Evolutionary conservation across 2,888 invertebrate genomes (phyloP), one percentile per base, ranked within the genome.

Genomic region (Meiosimyza platycephala): DNA sequence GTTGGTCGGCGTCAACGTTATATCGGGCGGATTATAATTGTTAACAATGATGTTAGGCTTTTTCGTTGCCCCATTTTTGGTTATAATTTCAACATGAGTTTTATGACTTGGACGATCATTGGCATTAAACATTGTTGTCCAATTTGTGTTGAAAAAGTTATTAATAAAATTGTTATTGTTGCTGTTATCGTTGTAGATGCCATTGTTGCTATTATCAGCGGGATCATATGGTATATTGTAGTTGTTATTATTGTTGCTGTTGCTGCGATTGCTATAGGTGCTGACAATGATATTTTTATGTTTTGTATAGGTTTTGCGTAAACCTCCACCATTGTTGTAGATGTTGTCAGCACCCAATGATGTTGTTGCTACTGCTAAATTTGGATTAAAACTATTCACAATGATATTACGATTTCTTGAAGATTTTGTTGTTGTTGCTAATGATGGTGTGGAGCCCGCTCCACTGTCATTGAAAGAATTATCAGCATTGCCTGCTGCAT

Each of bases 61-160:
- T 80, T 91, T 90, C 70, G 91, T 90, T 76, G 91, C 90, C 74
- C 91, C 91, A 76, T 91, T 90, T 83, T 91, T 91, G 65, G 91
- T 91, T 79, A 91, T 91, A 78, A 91, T 90, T 87, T 91, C 91
- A 59, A 91, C 91, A 80, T 91, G 91, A 73, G 91, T 91, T 87
- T 91, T 91, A 87, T 91, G 91, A 81, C 91, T 91, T 74, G 91
- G 91, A 81, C 90, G 82, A 78, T 82, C 83, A 67, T 83, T 84
- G 54, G 74, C 75, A 72, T 76, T 76, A 59, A 79, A 79, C 69
- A 81, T 80, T 3, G 81, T 81, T 50, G 81, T 81, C 85, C 85
- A 85, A 76, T 85, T 85, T 73, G 84, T 82, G 76, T 85, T 85
- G 74, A 86, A 85, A 75, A 85, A 86, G 68, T 84, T 85, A 40